phyloP scores from a whole-genome alignment of 2,113 vertebrate genomes.

The Macheiramphus alcinus region DNA sequence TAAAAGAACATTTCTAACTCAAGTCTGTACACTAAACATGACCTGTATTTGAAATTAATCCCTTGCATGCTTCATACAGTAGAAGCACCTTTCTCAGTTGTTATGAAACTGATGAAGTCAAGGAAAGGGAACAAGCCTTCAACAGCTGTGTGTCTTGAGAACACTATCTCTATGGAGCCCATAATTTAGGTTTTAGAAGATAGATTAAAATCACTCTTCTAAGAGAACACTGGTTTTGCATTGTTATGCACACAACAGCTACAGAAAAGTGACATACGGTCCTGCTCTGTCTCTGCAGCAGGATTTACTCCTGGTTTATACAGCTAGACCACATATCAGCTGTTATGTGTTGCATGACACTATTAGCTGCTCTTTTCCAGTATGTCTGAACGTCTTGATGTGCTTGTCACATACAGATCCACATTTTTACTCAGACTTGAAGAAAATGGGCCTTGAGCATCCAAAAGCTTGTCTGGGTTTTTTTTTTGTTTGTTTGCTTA shows the following conservation, averaged over 20 bases:
- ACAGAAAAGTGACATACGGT: background rate
- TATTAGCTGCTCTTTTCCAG: background rate
- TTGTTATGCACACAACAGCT: background rate
- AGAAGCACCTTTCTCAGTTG: constrained; percentile 14
- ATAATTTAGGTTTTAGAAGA: constrained; percentile 18
- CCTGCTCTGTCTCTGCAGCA: background rate
- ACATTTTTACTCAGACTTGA: background rate
- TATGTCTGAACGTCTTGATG: background rate
- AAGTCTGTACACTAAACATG: background rate
- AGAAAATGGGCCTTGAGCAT: background rate
- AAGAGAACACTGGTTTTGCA: background rate
- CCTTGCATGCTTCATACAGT: constrained; percentile 14
- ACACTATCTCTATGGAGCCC: background rate
- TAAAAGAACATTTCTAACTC: background rate
- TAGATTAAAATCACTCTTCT: background rate
- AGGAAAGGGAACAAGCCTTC: background rate
- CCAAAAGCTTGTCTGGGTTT: background rate
- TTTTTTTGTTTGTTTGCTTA: background rate
- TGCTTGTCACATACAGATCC: background rate
- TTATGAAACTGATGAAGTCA: background rate
- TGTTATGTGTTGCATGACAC: background rate
- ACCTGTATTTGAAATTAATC: constrained; percentile 50
- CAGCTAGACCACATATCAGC: background rate
- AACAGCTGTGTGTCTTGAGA: background rate
- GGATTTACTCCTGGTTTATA: background rate